Evolutionary conservation across 2,113 vertebrate genomes (phyloP).

Genomic region (Litocranius walleri): DNA sequence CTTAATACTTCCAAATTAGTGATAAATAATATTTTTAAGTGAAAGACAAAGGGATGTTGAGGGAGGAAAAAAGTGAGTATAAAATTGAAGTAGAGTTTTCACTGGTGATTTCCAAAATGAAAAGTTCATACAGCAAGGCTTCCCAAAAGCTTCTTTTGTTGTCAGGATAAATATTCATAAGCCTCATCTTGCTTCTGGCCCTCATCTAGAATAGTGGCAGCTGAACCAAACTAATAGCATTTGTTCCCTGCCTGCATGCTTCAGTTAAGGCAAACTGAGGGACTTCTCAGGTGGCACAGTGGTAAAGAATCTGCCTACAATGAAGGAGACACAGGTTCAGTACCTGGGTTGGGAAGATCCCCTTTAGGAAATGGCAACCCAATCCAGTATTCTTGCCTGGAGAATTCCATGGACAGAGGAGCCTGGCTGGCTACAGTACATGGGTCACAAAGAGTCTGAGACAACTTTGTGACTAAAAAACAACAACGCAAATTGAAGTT

Average conservation of each 20-base stretch:
- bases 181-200: neutral
- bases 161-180: neutral
- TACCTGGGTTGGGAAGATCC: neutral
- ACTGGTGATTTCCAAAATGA: neutral
- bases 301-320: neutral
- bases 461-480: neutral
- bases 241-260: neutral
- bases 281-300: neutral
- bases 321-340: neutral
- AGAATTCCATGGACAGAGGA: neutral
- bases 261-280: neutral
- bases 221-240: neutral
- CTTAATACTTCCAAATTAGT: neutral
- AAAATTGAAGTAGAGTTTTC: neutral
- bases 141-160: neutral
- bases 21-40: neutral
- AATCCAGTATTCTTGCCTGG: neutral
- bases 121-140: neutral
- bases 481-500: neutral
- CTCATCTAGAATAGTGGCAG: neutral
- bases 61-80: rapidly evolving
- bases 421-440: neutral
- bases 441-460: neutral
- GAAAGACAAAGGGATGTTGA: neutral
- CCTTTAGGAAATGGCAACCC: neutral